Evolutionary conservation across 1,140 invertebrate genomes (phyloP).

Genomic region (Drosophila azteca): DNA sequence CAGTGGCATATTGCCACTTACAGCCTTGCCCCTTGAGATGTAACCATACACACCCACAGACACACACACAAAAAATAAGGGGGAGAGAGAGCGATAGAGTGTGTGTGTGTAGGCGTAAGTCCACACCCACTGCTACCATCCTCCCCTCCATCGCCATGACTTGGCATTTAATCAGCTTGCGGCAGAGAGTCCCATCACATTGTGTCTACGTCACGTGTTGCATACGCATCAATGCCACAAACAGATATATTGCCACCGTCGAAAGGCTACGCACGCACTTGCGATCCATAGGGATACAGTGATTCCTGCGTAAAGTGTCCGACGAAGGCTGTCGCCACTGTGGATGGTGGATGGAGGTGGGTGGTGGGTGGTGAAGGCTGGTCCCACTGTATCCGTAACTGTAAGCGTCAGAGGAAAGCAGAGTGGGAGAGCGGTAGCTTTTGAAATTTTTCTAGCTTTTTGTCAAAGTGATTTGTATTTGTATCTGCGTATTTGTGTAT

Average conservation of each 20-base stretch:
- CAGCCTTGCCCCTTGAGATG: no score
- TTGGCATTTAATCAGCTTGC: conserved; percentile 28
- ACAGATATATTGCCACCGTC: not conserved
- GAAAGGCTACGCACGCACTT: conserved; percentile 28
- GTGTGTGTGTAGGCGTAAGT: no score
- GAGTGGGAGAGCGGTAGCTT: conserved; percentile 8
- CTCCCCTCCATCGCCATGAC: no score
- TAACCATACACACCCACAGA: no score
- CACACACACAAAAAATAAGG: no score
- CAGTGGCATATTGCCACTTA: no score
- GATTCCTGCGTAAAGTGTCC: no score
- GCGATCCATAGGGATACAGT: conserved; percentile 13
- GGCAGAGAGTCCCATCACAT: conserved; percentile 39
- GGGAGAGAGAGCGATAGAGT: no score
- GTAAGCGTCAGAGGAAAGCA: conserved; percentile 5
- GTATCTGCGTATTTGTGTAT: conserved; percentile 13
- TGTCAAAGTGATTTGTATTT: conserved; percentile 11
- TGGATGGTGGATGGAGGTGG: no score
- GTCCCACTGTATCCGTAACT: conserved; percentile 12
- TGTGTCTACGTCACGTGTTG: conserved; percentile 76
- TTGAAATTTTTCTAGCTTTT: conserved; percentile 36
- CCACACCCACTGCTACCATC: no score
- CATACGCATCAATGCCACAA: conserved; percentile 58
- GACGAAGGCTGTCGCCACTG: no score
- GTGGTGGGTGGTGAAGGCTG: conserved; percentile 11